Conservation (phyloP, 2,888 invertebrate species). For the Prostheceraeus crozeri region DNA sequence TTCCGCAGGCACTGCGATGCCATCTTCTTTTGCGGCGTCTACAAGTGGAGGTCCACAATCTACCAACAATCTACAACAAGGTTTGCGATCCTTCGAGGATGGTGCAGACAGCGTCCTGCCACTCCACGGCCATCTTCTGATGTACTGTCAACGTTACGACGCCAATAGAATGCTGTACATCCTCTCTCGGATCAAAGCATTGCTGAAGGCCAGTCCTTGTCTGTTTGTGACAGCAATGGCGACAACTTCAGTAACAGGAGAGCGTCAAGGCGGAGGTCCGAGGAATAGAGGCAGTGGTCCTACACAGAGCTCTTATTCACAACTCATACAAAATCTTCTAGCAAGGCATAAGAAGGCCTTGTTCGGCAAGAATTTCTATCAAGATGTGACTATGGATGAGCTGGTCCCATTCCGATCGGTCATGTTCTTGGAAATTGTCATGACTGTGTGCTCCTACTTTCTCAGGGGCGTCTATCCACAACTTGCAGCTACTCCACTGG, state of each 20-base stretch:
- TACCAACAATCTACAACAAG: too few species aligned
- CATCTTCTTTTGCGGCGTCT: too few species aligned
- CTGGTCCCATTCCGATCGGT: constrained; percentile 67
- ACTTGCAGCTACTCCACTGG: constrained; percentile 64
- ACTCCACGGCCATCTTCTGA: constrained; percentile 2
- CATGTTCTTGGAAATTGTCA: constrained; percentile 72
- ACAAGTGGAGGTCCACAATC: too few species aligned
- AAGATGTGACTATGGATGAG: constrained; percentile 61
- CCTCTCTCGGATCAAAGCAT: constrained; percentile 68
- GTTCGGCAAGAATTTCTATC: constrained; percentile 63
- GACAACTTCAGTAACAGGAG: too few species aligned
- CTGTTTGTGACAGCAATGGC: constrained; percentile 69
- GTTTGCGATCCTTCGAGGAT: too few species aligned
- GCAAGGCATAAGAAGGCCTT: constrained; percentile 72
- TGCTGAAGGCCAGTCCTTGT: constrained; percentile 66
- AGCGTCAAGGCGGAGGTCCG: too few species aligned
- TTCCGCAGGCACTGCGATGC: too few species aligned
- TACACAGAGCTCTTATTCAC: constrained; percentile 47
- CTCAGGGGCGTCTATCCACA: constrained; percentile 69
- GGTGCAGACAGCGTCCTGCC: too few species aligned
- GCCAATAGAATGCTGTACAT: too few species aligned
- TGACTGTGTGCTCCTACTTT: constrained; percentile 69
- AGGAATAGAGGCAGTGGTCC: constrained; percentile 62
- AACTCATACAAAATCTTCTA: constrained; percentile 62
- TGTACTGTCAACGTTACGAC: constrained; percentile 16